A percentile compares a stretch with the other conserved stretches of the same genome.
Conservation (phyloP, 2,113 vertebrate genomes). For the Synchiropus splendidus region DNA sequence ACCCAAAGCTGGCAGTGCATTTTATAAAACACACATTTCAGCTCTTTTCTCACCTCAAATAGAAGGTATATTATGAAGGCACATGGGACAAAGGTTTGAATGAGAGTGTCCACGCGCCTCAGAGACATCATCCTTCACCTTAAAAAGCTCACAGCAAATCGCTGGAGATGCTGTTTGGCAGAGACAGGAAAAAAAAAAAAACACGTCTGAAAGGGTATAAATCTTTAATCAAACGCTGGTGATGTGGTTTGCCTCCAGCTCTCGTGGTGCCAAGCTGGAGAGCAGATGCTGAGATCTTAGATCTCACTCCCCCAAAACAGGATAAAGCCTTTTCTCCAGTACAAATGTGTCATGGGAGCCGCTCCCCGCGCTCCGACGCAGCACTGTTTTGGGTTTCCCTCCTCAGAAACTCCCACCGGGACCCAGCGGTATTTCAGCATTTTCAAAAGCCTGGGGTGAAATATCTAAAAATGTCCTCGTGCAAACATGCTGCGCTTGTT, state of each 20-base stretch:
- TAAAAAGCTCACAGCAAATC: constrained; percentile 41
- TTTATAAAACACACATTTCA: no score
- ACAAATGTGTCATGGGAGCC: constrained; percentile 58
- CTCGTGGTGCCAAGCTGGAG: constrained; percentile 44
- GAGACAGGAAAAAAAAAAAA: constrained; percentile 49
- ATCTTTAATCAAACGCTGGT: constrained; percentile 64
- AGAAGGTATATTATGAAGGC: no score
- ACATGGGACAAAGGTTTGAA: no score
- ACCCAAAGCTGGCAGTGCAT: no score
- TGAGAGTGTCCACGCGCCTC: neutral
- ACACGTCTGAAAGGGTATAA: constrained; percentile 63
- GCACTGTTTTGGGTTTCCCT: constrained; percentile 49
- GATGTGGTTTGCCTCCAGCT: constrained; percentile 59
- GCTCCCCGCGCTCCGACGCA: constrained; percentile 42
- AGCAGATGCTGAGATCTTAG: constrained; percentile 59
- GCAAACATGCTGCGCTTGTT: constrained; percentile 33
- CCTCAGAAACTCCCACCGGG: constrained; percentile 49
- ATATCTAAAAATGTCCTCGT: constrained; percentile 35
- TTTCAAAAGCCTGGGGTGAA: constrained; percentile 43
- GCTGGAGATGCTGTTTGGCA: constrained; percentile 35
- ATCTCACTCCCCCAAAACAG: constrained; percentile 49
- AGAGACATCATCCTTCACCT: constrained; percentile 35
- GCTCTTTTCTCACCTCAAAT: no score
- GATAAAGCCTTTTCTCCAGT: constrained; percentile 52
- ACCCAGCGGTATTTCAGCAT: constrained; percentile 39